phyloP scores from a whole-genome alignment of 1,140 invertebrate species.

The Drosophila truncata region DNA sequence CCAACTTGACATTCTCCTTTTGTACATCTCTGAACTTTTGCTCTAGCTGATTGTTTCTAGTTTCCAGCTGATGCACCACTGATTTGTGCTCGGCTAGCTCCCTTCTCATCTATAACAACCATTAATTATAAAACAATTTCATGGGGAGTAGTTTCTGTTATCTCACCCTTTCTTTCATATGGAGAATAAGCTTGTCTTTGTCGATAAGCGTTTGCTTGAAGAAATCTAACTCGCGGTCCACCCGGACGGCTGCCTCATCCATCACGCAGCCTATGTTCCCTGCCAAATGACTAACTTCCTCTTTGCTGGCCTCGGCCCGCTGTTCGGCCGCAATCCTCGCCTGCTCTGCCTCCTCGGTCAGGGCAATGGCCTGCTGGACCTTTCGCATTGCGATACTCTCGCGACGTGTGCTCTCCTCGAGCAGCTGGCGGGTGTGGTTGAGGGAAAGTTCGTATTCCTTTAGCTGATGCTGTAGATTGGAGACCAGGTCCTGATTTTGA shows the following conservation, averaged over 20 bases:
- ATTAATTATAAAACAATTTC: no score
- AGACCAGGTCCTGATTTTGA: conserved; percentile 16
- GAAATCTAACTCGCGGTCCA: conserved; percentile 87
- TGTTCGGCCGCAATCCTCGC: conserved; percentile 85
- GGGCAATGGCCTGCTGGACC: conserved; percentile 85
- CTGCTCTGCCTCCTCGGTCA: conserved; percentile 86
- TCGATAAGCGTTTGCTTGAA: conserved; percentile 87
- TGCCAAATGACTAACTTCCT: conserved; percentile 65
- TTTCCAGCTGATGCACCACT: conserved; percentile 39
- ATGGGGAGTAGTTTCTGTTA: not conserved
- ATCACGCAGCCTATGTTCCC: conserved; percentile 86
- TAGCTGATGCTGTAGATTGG: conserved; percentile 47
- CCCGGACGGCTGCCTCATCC: conserved; percentile 87
- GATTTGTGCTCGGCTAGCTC: conserved; percentile 25
- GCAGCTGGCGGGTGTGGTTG: conserved; percentile 4
- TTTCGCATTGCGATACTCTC: conserved; percentile 64
- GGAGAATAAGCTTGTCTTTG: conserved; percentile 85
- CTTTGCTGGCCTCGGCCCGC: conserved; percentile 64
- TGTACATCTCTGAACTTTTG: conserved; percentile 57
- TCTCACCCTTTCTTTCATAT: conserved; percentile 66
- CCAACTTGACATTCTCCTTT: conserved; percentile 50
- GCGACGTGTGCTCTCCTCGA: conserved; percentile 50
- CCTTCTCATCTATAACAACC: conserved; percentile 25
- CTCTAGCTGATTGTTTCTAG: conserved; percentile 54
- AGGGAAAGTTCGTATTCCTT: conserved; percentile 59